Conservation (phyloP, 2,113 vertebrate species). For the Nesogale talazaci region DNA sequence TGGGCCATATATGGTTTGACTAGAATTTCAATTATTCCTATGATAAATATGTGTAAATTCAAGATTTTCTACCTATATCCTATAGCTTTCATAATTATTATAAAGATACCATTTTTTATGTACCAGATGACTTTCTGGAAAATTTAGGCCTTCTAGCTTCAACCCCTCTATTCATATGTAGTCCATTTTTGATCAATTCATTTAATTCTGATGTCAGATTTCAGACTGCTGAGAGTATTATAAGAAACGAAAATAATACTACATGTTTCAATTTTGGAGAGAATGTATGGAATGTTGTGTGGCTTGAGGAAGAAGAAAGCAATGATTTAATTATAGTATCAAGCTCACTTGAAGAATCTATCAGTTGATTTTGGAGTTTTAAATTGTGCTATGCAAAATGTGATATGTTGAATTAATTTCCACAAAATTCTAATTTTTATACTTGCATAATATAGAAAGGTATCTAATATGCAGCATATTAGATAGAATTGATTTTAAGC, state of each 20-base stretch:
- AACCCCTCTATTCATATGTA: neutral
- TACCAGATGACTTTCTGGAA: neutral
- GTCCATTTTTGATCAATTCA: neutral
- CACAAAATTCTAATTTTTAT: neutral
- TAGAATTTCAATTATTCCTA: slow-evolving; percentile 15
- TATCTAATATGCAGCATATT: neutral
- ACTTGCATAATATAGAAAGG: neutral
- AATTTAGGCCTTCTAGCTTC: neutral
- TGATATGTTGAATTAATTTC: neutral
- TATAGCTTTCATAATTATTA: neutral
- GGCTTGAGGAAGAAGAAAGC: neutral
- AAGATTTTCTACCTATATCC: neutral
- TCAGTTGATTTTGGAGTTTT: neutral
- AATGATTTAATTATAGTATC: neutral
- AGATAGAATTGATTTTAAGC: neutral
- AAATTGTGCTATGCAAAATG: neutral
- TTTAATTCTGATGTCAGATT: neutral
- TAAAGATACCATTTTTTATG: neutral
- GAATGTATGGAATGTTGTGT: neutral
- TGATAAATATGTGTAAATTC: neutral
- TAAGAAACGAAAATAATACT: neutral
- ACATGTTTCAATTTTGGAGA: slow-evolving; percentile 24
- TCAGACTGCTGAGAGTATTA: neutral
- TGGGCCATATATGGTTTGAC: too few species aligned
- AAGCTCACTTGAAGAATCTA: neutral